phyloP scores from a whole-genome alignment of 2,113 vertebrate genomes.

The Proterorhinus semilunaris region DNA sequence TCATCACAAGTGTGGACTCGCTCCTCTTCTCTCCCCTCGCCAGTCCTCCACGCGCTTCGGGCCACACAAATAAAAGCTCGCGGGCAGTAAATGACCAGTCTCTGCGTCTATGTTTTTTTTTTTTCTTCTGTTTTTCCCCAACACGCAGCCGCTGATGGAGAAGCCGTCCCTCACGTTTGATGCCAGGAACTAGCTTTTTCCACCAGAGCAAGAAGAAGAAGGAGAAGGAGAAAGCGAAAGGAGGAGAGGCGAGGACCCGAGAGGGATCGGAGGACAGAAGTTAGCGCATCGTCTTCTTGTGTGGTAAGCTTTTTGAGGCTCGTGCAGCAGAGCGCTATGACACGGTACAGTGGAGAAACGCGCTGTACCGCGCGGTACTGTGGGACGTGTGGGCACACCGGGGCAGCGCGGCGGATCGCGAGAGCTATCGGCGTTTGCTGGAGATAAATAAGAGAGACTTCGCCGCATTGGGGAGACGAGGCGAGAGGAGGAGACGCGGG shows the following conservation, averaged over 20 bases:
- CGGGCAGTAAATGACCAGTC: conserved; percentile 41
- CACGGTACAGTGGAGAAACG: conserved; percentile 21
- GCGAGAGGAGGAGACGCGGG: not conserved
- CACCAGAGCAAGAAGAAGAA: conserved; percentile 36
- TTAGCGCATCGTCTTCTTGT: conserved; percentile 57
- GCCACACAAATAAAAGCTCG: conserved; percentile 25
- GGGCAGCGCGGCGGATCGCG: not conserved
- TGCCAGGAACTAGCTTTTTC: conserved; percentile 32
- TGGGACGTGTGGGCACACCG: conserved; percentile 32
- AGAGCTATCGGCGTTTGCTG: conserved; percentile 10
- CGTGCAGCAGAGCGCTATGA: conserved; percentile 41
- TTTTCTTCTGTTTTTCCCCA: not conserved
- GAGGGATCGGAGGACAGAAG: conserved; percentile 51
- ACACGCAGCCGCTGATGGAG: conserved; percentile 51
- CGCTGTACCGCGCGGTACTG: too few relatives aligned
- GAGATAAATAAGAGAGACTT: not conserved
- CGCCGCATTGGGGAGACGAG: not conserved
- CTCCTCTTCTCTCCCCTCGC: conserved; percentile 26
- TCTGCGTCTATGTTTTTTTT: conserved; percentile 17
- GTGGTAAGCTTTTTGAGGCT: conserved; percentile 57
- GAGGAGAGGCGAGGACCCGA: conserved; percentile 17
- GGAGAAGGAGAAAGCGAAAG: conserved; percentile 18
- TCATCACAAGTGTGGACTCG: conserved; percentile 68
- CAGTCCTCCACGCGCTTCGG: conserved; percentile 42
- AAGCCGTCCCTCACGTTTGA: conserved; percentile 47